Base-by-base conservation (phyloP, 2,888 invertebrate species). In the Buathra laborator region DNA sequence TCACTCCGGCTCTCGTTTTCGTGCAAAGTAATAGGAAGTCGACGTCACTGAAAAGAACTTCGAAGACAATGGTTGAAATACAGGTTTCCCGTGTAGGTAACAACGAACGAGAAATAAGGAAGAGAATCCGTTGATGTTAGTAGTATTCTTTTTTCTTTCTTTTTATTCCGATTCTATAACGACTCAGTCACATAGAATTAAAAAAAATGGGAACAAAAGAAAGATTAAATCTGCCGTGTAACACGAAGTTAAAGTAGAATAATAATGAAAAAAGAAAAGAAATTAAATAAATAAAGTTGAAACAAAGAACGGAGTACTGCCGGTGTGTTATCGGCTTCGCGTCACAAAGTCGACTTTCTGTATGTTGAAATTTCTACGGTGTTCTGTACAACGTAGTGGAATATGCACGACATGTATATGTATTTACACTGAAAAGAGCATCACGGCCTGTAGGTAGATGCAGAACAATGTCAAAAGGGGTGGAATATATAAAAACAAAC, bases 391-490 rank as follows among this genome's bases (percentile, higher is more conserved):
- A 12, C n/a, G 37, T 10, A 56, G 56, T 9, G 37, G 9, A 78
- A 51, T 67, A 68, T 56, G 37, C 29, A 48, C 10, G 72, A 16
- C 48, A 53, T 51, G 56, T 53, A 19, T 32, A 12, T 62, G 6
- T 32, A 32, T 62, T 29, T 32, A 14, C 59, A 32, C 32, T 29
- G 59, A 14, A 24, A 10, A 62, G 29, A 32, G 10, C 29, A 32
- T 1, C 59, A 29, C 5, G n/a, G 32, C 14, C 24, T 62, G 59
- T 59, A 32, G n/a, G 56, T 48, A 51, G 64, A 68, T 46, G 71
- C 56, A 56, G 32, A 77, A 56, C 44, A 62, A 53, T 48, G 71
- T 44, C 24, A 29, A 48, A 16, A 51, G 14, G 19, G 71, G 48
- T 43, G 48, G 16, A 59, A 48, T 59, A 59, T 19, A 59, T 24